Percentiles rank a stretch among this genome's conserved stretches.
Evolutionary conservation across 2,797 vertebrate species (phyloP).

Genomic region (Nyctalus aviator): DNA sequence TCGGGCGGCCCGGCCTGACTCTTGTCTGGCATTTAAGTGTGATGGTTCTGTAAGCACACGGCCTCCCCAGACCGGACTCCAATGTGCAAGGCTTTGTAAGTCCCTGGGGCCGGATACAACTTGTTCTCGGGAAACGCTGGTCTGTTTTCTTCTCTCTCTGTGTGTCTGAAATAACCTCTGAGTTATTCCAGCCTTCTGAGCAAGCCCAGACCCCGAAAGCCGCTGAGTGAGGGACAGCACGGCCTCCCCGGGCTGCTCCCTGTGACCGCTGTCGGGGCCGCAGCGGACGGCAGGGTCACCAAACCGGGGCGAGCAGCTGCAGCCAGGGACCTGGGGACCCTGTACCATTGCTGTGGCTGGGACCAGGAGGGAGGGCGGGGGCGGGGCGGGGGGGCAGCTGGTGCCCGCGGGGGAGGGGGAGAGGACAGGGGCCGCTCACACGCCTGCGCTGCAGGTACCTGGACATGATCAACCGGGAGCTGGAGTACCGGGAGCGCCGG

Average conservation of each 20-base stretch:
- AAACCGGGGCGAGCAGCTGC: too few relatives aligned
- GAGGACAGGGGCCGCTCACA: too few relatives aligned
- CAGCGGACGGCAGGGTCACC: too few relatives aligned
- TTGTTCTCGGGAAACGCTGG: background rate
- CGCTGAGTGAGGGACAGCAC: background rate
- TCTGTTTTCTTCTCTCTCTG: background rate
- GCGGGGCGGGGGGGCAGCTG: background rate
- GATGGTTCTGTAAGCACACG: background rate
- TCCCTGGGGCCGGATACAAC: background rate
- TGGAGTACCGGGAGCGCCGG: slow-evolving; percentile 76
- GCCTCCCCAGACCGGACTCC: background rate
- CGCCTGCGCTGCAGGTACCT: background rate
- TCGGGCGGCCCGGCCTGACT: background rate
- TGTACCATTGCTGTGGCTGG: background rate
- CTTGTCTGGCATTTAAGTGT: background rate
- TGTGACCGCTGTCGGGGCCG: background rate
- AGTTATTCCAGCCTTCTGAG: background rate
- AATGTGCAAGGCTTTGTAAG: background rate
- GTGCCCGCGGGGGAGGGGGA: fast-evolving
- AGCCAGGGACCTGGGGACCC: too few relatives aligned
- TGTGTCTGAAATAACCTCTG: background rate
- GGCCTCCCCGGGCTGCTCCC: background rate
- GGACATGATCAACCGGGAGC: slow-evolving; percentile 79
- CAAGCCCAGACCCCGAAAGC: background rate
- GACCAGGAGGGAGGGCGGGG: background rate